Evolutionary conservation across 2,888 invertebrate species (phyloP), one percentile per base, ranked within the genome.

Genomic region (Apodemia hepburni): DNA sequence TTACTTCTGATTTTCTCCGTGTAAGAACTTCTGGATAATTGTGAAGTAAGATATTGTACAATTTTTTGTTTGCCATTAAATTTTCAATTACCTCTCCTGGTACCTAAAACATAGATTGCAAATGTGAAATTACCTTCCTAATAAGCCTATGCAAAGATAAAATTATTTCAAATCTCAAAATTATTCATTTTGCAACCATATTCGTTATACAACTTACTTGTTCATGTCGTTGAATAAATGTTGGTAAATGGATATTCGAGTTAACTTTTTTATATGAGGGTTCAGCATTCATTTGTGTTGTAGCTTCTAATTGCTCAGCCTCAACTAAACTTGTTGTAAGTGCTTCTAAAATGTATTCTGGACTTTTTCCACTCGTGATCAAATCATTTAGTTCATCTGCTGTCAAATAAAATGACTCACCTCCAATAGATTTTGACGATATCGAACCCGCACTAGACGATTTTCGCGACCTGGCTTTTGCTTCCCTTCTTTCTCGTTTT

Each of bases 241-340:
- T 97, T 2, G 97, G 97, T 65, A 97, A 83, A 80, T 95, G 95
- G 59, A 97, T 93, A 68, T 95, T 94, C 8, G 96, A 96, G 74
- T 94, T 92, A 71, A 92, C 87, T 66, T 87, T 81, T 61, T 84
- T 83, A 5, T 74, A 78, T 0, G 77, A 71, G 57, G 79, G 80
- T 61, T 92, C 88, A 2, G 80, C 82, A 35, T 92, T 92, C 72
- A 90, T 86, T 69, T 91, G 87, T 2, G 84, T 86, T 0, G 82
- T 85, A 0, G 79, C 84, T 75, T 88, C 92, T 51, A 85, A 71
- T 61, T 91, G 76, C 68, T 92, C 84, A 1, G 90, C 90, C 63
- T 88, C 86, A 27, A 91, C 90, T 66, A 93, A 92, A 22, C 89
- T 92, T 2, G 94, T 93, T 5, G 92, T 92, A 58, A 95, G 79